Percentiles rank a stretch among this genome's conserved stretches.
These are phyloP conservation scores for Sarcoramphus papa DNA, from an alignment of 2,797 vertebrate genomes.

Conservation along the genomic window DNA sequence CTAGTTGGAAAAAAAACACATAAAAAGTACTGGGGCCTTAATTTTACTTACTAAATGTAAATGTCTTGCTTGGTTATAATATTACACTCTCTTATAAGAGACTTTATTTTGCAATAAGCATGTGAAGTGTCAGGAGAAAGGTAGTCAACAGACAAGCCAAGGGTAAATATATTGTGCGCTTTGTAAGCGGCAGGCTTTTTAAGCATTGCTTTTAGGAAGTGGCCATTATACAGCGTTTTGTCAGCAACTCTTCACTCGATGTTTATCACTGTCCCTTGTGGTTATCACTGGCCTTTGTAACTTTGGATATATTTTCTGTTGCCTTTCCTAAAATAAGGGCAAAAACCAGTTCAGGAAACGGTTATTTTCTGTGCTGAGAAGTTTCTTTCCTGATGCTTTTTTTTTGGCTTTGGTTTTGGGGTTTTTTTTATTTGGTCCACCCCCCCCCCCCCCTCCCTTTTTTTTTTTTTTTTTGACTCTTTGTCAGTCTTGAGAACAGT, in stretches of 20 bases:
- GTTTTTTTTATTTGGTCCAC: not conserved
- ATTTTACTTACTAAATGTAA: not conserved
- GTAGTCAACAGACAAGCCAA: not conserved
- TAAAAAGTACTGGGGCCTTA: not conserved
- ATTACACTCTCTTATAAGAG: not conserved
- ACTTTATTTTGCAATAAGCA: not conserved
- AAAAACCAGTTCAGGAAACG: not conserved
- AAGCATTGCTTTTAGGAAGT: not conserved
- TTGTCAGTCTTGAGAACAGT: not conserved
- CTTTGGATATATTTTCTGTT: not conserved
- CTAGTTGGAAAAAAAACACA: fast-evolving
- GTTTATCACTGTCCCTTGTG: not conserved
- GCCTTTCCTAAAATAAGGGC: not conserved
- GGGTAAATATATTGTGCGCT: not conserved
- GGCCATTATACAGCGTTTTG: not conserved
- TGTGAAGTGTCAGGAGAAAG: not conserved
- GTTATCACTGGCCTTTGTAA: not conserved
- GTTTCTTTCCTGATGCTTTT: not conserved
- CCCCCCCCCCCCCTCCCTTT: too few relatives aligned
- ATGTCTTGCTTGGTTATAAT: not conserved
- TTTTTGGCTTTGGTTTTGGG: not conserved
- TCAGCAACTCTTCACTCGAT: not conserved
- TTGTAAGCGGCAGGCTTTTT: not conserved
- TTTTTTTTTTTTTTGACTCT: not conserved
- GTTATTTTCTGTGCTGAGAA: not conserved